Evolutionary conservation across 1,140 invertebrate genomes (phyloP), one percentile per base, ranked within the genome.

Genomic region (Anastrepha obliqua): DNA sequence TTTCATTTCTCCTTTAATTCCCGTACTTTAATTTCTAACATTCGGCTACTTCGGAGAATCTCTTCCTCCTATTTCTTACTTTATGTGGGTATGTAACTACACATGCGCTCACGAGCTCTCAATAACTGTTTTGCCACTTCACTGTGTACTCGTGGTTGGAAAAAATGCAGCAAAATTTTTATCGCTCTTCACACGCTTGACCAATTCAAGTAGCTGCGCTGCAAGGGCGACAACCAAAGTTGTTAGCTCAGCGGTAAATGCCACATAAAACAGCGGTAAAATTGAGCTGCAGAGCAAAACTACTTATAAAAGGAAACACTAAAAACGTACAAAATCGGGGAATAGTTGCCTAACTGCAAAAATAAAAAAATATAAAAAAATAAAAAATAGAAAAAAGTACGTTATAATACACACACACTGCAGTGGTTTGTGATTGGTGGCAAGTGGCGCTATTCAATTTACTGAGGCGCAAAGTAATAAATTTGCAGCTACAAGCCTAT

Each of bases 381-480:
- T 67, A 29, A 29, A 29, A 29, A 29, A 29, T 29, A 29, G 29
- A 29, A 29, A 29, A 29, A 29, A 29, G 29, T 29, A 29, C 29
- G 29, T 29, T 29, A 29, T 29, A 29, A 29, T 29, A 29, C 29
- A 29, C 29, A 20, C 42, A 17, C 17, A 74, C 42, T 15, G 39
- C 67, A 74, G 67, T 42, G 67, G 67, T 11, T 47, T 74, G 39
- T 3, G 9, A 15, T 13, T 47, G 17, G 67, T 42, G 42, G 67
- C 39, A 74, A 47, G 15, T 47, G 39, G 17, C 39, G 44, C 44
- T 74, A n/a, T 15, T 74, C 6, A 74, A 42, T n/a, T 47, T 74
- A 74, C 42, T n/a, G 42, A 74, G 67, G 67, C 67, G 67, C 42
- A 74, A 74, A 74, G 67, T 47, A 74, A 74, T 74, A 74, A 74